Conservation (phyloP, 1,140 invertebrate genomes). For the Maniola jurtina region DNA sequence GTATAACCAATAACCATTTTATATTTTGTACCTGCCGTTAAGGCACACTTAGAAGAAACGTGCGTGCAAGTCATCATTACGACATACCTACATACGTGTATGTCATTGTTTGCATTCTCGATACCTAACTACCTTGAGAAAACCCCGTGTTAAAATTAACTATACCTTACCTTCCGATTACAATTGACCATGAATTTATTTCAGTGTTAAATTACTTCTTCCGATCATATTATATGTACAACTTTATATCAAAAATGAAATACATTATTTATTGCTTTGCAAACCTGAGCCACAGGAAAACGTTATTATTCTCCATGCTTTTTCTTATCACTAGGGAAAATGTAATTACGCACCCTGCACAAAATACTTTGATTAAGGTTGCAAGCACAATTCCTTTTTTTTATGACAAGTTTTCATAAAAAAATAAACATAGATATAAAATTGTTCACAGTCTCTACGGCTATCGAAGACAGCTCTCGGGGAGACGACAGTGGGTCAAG, state of each 20-base stretch:
- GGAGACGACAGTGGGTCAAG: conserved; percentile 90
- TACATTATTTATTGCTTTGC: no score
- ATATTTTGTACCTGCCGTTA: no score
- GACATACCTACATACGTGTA: neutral
- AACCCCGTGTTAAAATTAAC: conserved; percentile 7
- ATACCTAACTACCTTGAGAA: conserved; percentile 2
- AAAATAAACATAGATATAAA: neutral
- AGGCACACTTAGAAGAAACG: neutral
- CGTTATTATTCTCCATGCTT: no score
- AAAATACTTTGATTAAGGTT: neutral
- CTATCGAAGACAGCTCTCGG: conserved; percentile 85
- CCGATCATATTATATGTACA: neutral
- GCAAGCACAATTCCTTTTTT: neutral
- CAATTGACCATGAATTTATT: conserved; percentile 15
- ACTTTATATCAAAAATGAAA: neutral
- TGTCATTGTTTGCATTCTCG: conserved; percentile 17
- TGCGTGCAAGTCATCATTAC: conserved; percentile 17
- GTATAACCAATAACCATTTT: no score
- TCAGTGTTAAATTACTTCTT: conserved; percentile 13
- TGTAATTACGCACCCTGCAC: no score
- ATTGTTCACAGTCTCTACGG: conserved; percentile 79
- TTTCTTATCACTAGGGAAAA: no score
- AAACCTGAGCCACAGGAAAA: no score
- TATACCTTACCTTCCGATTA: neutral
- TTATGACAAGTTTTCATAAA: no score